Evolutionary conservation across 64 coral and sea anemone genomes (phyloP), one percentile per base, ranked within the genome.

Genomic region (Cladopsammia gracilis): DNA sequence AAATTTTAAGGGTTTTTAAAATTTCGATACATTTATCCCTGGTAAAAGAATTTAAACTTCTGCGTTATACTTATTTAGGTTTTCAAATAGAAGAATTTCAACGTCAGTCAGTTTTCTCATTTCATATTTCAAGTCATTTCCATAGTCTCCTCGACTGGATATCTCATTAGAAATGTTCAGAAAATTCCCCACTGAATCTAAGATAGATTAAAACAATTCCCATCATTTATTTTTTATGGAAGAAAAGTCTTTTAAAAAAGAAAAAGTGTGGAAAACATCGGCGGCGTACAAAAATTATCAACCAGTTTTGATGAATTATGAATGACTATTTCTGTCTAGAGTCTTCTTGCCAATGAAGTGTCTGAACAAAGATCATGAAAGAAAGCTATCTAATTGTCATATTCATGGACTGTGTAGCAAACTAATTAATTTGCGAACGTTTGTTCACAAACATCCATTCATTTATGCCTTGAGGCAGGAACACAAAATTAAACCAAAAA

Each of bases 161-260:
- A 77, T 77, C 75, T 57, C 48, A 77, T 53, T 77, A 56, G 50
- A 24, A n/a, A 34, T 34, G 34, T 34, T 34, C 34, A 34, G 34
- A 34, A 34, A 34, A 34, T 34, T 34, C 61, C 48, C 49, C 48
- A 54, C 48, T 18, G 20, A 53, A 24, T 7, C 49, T 56, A 77
- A 10, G 11, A 54, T 11, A 79, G 24, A 43, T 61, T 61, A 43
- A n/a, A 81, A 19, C 23, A 81, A 14, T 61, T 16, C 18, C 26
- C 77, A 61, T 81, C 77, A 81, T 81, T 6, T 61, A 81, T 81
- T 81, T 81, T 81, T 81, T 12, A 81, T 61, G 56, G 26, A 6
- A 34, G 34, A 34, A 34, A 34, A 34, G 34, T 34, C 34, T 34
- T 34, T 34, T 34, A 34, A 34, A 34, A 34, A 34, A 34, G 34